These are phyloP conservation scores for Thera obeliscata DNA, from an alignment of 2,888 invertebrate species.

Conservation along the genomic window DNA sequence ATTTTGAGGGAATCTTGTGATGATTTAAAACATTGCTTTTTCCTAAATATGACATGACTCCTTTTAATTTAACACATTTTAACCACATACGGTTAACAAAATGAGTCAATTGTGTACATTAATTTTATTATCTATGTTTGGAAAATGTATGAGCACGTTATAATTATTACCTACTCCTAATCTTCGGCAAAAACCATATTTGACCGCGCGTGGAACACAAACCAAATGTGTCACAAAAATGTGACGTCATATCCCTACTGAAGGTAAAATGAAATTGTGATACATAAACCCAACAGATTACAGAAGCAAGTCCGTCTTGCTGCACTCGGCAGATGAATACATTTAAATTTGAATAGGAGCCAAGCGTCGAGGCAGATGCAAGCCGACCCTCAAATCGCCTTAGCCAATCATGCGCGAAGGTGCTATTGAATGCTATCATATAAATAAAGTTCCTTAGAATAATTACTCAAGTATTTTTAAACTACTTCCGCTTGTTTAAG, in stretches of 20 bases:
- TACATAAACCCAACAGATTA: conserved; percentile 34
- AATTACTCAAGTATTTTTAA: conserved; percentile 37
- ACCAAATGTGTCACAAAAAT: conserved; percentile 25
- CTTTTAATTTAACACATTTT: no score
- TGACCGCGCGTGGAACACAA: conserved; percentile 2
- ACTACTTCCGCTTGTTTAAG: conserved; percentile 22
- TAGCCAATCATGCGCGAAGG: conserved; percentile 76
- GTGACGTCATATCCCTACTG: conserved; percentile 23
- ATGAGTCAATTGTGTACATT: no score
- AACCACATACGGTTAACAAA: no score
- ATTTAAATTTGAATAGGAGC: conserved; percentile 74
- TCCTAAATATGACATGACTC: no score
- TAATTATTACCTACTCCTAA: background rate
- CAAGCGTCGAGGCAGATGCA: conserved; percentile 68
- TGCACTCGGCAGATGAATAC: conserved; percentile 49
- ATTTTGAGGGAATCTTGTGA: background rate
- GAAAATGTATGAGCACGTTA: no score
- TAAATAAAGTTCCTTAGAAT: conserved; percentile 49
- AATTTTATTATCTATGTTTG: no score
- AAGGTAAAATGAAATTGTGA: conserved; percentile 40
- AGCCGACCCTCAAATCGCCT: conserved; percentile 70
- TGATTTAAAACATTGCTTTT: no score
- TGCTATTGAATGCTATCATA: conserved; percentile 50
- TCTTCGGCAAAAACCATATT: background rate
- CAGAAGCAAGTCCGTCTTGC: conserved; percentile 37